These are phyloP conservation scores for Sylvilagus floridanus DNA, from an alignment of 2,797 vertebrate species.

Conservation along the genomic window DNA sequence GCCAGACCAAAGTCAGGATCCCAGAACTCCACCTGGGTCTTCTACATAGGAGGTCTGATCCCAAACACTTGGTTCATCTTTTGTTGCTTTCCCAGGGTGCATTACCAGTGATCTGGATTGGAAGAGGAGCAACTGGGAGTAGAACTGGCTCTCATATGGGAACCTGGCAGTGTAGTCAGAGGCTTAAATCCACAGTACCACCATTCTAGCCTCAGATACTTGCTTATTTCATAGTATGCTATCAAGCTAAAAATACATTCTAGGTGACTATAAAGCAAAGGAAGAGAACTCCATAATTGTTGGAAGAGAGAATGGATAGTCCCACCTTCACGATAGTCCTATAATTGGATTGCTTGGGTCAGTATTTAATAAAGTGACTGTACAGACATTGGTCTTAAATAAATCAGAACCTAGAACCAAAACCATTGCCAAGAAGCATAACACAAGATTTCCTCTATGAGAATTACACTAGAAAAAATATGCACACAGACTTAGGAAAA, in stretches of 20 bases:
- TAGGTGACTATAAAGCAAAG: background rate
- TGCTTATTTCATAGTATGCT: background rate
- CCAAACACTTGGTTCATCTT: no score
- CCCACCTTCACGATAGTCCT: background rate
- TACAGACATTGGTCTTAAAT: background rate
- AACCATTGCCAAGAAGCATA: background rate
- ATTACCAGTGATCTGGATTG: no score
- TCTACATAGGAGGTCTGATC: no score
- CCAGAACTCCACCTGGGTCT: no score
- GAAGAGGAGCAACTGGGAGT: no score
- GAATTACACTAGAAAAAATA: background rate
- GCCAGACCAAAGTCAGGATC: no score
- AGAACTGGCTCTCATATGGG: no score
- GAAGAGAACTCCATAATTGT: background rate
- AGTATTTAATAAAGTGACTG: background rate
- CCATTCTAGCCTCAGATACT: background rate
- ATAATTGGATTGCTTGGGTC: background rate
- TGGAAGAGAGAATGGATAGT: background rate
- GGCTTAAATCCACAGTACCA: no score
- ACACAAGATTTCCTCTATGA: background rate
- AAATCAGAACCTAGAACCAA: background rate
- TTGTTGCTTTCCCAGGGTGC: no score
- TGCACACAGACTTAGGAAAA: background rate
- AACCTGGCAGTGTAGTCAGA: no score
- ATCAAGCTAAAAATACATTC: background rate